Conservation (phyloP, 2,888 invertebrate genomes). For the Eupithecia centaureata region DNA sequence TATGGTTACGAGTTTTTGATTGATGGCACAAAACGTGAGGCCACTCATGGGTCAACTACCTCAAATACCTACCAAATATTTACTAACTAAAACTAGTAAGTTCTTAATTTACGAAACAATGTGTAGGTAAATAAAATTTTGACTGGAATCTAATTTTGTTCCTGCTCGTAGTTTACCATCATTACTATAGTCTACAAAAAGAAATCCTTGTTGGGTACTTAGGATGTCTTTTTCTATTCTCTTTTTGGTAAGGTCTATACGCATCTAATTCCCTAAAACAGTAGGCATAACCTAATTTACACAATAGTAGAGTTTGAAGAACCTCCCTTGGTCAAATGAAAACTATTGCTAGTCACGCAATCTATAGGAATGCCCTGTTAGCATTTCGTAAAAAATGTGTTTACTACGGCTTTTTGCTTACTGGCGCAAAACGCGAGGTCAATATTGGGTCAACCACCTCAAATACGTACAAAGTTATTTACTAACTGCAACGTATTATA, state of each 20-base stretch:
- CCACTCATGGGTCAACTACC: slow-evolving; percentile 23
- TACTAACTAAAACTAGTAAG: not conserved
- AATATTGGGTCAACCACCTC: slow-evolving; percentile 24
- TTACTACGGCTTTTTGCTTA: slow-evolving; percentile 21
- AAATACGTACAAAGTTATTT: not conserved
- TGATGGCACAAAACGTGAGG: slow-evolving; percentile 10
- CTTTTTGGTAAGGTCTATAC: no score
- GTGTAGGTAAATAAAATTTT: no score
- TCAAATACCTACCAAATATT: not conserved
- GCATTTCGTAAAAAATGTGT: slow-evolving; percentile 29
- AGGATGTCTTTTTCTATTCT: no score
- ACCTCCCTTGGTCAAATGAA: not conserved
- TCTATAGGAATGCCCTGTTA: slow-evolving; percentile 11
- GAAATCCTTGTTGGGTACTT: no score
- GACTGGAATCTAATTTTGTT: no score
- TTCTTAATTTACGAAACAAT: no score
- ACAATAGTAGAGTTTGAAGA: no score
- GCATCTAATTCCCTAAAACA: no score
- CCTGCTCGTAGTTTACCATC: no score
- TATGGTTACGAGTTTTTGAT: slow-evolving; percentile 16
- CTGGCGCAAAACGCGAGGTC: slow-evolving; percentile 10
- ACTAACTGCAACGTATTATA: not conserved
- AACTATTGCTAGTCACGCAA: slow-evolving; percentile 19
- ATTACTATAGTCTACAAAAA: no score
- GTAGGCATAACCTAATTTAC: no score